These are phyloP conservation scores for Tenualosa thibaudeaui DNA, from an alignment of 2,797 vertebrate genomes.

Conservation along the genomic window DNA sequence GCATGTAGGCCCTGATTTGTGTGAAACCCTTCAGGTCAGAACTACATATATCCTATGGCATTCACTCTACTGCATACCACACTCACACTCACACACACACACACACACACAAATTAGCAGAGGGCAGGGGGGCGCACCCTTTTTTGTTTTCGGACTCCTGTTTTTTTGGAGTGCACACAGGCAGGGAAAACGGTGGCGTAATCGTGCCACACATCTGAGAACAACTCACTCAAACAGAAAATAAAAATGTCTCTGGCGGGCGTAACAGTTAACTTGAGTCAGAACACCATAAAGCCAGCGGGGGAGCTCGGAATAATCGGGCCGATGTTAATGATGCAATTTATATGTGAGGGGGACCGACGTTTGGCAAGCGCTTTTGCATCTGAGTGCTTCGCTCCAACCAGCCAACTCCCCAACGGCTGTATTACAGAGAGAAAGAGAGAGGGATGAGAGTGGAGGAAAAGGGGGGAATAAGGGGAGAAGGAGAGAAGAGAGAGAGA, in stretches of 20 bases:
- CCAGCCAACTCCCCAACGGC: conserved; percentile 65
- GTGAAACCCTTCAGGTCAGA: not conserved
- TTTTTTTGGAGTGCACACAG: not conserved
- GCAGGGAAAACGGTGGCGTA: not conserved
- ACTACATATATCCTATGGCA: not conserved
- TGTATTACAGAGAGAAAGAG: conserved; percentile 71
- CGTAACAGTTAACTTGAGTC: conserved; percentile 74
- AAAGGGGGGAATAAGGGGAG: conserved; percentile 61
- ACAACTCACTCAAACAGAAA: conserved; percentile 60
- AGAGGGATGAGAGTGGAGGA: conserved; percentile 65
- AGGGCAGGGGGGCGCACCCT: not conserved
- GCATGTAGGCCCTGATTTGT: not conserved
- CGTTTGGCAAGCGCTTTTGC: conserved; percentile 75
- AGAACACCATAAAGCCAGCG: conserved; percentile 71
- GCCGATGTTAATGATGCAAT: conserved; percentile 80
- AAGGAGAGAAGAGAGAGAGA: conserved; percentile 44
- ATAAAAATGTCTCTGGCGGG: conserved; percentile 65
- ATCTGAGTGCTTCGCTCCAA: conserved; percentile 69
- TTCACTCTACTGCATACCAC: not conserved
- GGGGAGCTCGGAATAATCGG: conserved; percentile 77
- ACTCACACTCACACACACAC: not conserved
- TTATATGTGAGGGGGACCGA: conserved; percentile 75
- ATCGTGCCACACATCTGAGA: conserved; percentile 51
- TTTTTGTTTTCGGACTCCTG: not conserved
- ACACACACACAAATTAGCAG: not conserved